phyloP scores from a whole-genome alignment of 2,113 vertebrate genomes.

The Loxodonta africana region DNA sequence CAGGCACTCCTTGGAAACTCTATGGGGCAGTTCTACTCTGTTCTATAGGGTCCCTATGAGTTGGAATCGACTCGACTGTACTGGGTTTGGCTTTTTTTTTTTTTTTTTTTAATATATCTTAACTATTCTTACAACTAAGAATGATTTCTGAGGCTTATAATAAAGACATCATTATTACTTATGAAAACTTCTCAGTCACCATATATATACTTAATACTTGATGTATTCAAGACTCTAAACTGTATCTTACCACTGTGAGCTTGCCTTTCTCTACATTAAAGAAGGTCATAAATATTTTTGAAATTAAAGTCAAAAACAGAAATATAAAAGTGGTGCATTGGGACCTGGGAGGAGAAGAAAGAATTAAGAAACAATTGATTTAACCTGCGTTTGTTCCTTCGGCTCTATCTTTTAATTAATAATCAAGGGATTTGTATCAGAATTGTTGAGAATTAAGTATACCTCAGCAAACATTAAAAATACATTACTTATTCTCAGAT shows the following conservation, averaged over 20 bases:
- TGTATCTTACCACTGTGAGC: neutral
- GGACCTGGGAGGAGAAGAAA: neutral
- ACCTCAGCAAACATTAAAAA: slow-evolving; percentile 4
- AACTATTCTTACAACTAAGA: neutral
- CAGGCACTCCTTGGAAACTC: too few relatives aligned
- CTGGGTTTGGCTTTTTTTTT: too few relatives aligned
- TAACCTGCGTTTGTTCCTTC: neutral
- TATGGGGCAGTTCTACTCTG: too few relatives aligned
- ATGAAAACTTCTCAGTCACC: neutral
- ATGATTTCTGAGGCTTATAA: neutral
- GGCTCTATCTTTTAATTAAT: slow-evolving; percentile 14
- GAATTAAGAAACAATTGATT: neutral
- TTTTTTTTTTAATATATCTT: neutral
- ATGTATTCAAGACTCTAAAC: neutral
- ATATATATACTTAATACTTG: neutral
- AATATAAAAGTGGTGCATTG: neutral
- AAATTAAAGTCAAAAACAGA: slow-evolving; percentile 3
- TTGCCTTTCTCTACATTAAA: neutral
- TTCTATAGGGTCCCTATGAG: too few relatives aligned
- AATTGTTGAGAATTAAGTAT: neutral
- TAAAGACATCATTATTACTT: neutral
- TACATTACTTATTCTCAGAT: neutral
- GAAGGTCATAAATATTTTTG: neutral
- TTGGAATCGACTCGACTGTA: too few relatives aligned
- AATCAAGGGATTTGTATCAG: neutral